Conservation (phyloP, 53 echinoderm and acorn worm species). For the Paracentrotus lividus region DNA sequence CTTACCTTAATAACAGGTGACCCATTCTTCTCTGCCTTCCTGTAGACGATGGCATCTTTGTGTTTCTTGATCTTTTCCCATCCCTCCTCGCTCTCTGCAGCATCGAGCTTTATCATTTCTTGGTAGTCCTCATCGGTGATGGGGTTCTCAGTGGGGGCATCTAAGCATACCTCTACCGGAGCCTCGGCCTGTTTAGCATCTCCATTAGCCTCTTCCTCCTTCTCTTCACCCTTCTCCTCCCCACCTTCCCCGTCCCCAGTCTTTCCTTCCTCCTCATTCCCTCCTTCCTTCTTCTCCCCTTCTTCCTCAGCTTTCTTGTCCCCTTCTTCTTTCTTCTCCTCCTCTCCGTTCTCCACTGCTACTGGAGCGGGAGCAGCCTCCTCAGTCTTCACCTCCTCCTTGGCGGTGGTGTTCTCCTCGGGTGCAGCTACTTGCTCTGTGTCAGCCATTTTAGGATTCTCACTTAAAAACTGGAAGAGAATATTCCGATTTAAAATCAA, state of each 20-base stretch:
- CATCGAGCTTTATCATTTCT: conserved; percentile 82
- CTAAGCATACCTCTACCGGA: conserved; percentile 77
- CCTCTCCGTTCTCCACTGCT: conserved; percentile 78
- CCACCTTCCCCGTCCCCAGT: conserved; percentile 74
- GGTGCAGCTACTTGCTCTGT: conserved; percentile 81
- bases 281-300: conserved; percentile 73
- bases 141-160: conserved; percentile 92
- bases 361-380: conserved; percentile 83
- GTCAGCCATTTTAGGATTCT: conserved; percentile 82
- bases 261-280: conserved; percentile 60
- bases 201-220: conserved; percentile 70
- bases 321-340: conserved; percentile 74
- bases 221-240: conserved; percentile 75
- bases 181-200: conserved; percentile 75
- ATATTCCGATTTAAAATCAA: conserved; percentile 43
- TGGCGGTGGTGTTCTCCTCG: conserved; percentile 78
- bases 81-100: conserved; percentile 91
- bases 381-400: conserved; percentile 76
- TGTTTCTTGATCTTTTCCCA: conserved; percentile 97
- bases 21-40: conserved; percentile 93
- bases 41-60: conserved; percentile 87
- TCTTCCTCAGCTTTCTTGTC: conserved; percentile 72
- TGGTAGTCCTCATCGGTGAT: conserved; percentile 93
- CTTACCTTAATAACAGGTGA: conserved; percentile 93
- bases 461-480: neutral